Evolutionary conservation across 2,797 vertebrate species (phyloP), one percentile per base, ranked within the genome.

Genomic region (Cottoperca gobio): DNA sequence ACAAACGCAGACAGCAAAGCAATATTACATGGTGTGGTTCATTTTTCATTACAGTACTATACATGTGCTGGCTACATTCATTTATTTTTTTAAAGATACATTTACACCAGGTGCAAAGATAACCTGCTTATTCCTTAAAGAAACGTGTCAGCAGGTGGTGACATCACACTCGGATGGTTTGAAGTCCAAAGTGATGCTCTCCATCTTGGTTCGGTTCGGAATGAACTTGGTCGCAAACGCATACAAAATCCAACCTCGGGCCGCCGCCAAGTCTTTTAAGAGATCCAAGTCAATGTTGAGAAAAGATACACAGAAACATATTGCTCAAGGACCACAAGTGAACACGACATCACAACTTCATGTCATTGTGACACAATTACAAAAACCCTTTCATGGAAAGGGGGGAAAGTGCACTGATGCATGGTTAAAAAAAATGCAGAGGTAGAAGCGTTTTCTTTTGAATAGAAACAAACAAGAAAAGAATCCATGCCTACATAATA

Each of bases 321-420:
- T 76, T 81, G 76, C 69, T 76, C 16, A 21, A 72, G 57, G 59
- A 70, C 8, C 23, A 87, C 58, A 10, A 63, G 40, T 65, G n/a
- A 75, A 71, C 62, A 70, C 66, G 45, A 79, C 73, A 81, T 81
- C 62, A 74, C 58, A 55, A 74, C 28, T 81, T 83, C 65, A 86
- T 91, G 90, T 92, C 91, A 92, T 40, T 89, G 79, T 92, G 92
- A 94, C 89, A 94, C 76, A 81, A 40, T 67, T 77, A 80, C 63
- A 75, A 69, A 89, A 59, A n/a, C n/a, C 90, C 92, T 94, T 93
- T 94, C 92, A 88, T 62, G 62, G 92, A 94, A 93, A 94, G 92
- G 83, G 71, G 73, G 50, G 21, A 50, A 67, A 81, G 80, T 84
- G 68, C 79, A 85, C 55, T 52, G 62, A 81, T 84, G 70, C 67